These are phyloP conservation scores for Danionella dracula DNA, from an alignment of 2,797 vertebrate genomes.

Conservation along the genomic window DNA sequence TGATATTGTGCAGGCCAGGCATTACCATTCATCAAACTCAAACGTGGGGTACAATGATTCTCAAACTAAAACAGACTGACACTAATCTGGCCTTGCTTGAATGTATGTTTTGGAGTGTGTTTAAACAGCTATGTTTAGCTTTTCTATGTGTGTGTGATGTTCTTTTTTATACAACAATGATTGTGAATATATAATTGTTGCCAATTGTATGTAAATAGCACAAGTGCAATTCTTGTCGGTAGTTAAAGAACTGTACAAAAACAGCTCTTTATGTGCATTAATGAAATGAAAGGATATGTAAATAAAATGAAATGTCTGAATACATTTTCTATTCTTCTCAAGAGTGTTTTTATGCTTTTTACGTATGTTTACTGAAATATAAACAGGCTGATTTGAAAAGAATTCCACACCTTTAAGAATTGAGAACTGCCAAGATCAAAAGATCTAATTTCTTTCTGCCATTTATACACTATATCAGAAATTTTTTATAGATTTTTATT, in stretches of 20 bases:
- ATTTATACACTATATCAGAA: no score
- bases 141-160: conserved; percentile 44
- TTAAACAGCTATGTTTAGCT: conserved; percentile 25
- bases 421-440: no score
- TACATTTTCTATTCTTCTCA: neutral
- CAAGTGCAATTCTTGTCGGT: conserved; percentile 53
- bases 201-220: conserved; percentile 49
- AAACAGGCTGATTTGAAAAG: no score
- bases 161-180: conserved; percentile 54
- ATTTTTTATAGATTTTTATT: no score
- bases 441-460: no score
- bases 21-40: no score
- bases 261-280: conserved; percentile 40
- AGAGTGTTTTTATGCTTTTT: neutral
- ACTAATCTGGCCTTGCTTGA: conserved; percentile 26
- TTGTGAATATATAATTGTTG: conserved; percentile 64
- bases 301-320: conserved; percentile 32
- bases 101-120: conserved; percentile 39
- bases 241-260: conserved; percentile 42
- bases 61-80: no score
- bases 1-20: no score
- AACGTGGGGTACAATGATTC: no score
- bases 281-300: conserved; percentile 45
- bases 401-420: no score
- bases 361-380: neutral